Evolutionary conservation across 2,888 invertebrate species (phyloP).

Genomic region (Fragum sueziense): DNA sequence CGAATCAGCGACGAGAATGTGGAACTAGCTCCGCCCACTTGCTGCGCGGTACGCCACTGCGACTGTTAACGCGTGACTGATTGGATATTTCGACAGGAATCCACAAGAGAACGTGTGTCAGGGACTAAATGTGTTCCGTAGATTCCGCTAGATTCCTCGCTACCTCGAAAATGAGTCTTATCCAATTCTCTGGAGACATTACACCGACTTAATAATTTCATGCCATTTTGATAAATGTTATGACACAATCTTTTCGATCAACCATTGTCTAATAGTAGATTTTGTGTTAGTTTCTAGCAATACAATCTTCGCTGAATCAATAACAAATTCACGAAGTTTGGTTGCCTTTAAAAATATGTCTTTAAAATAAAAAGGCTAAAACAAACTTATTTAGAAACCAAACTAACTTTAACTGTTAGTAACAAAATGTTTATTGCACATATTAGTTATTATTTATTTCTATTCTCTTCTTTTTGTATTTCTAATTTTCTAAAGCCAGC

Average conservation of each 20-base stretch:
- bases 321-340: too few relatives aligned
- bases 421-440: too few relatives aligned
- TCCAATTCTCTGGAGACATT: conserved; percentile 15
- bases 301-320: too few relatives aligned
- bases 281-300: too few relatives aligned
- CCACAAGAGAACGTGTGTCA: conserved; percentile 57
- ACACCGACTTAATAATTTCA: background rate
- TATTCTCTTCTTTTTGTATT: too few relatives aligned
- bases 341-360: too few relatives aligned
- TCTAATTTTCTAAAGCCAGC: too few relatives aligned
- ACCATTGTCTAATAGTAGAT: background rate
- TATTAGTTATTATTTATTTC: too few relatives aligned
- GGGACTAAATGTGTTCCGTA: background rate
- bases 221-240: background rate
- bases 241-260: background rate
- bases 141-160: conserved; percentile 7
- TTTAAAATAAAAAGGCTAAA: too few relatives aligned
- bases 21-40: conserved; percentile 44
- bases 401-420: too few relatives aligned
- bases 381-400: too few relatives aligned
- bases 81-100: conserved; percentile 49
- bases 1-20: conserved; percentile 20
- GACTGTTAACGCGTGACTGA: conserved; percentile 51
- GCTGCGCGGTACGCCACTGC: conserved; percentile 40
- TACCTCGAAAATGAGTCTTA: conserved; percentile 23